These are phyloP conservation scores for Perccottus glenii DNA, from an alignment of 2,113 vertebrate genomes.

Conservation along the genomic window DNA sequence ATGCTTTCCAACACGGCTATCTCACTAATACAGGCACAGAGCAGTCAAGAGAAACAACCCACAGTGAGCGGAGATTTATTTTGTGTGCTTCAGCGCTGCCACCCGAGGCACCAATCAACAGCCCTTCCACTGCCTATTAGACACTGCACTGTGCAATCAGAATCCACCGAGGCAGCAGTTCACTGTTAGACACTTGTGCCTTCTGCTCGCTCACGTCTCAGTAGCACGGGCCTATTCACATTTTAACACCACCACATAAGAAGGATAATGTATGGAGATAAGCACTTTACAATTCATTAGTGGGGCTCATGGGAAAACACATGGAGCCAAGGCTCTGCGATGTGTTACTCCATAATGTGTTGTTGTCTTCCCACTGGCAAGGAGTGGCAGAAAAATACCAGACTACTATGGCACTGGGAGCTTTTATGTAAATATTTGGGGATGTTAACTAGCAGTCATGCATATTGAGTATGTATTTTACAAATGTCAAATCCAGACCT, in stretches of 20 bases:
- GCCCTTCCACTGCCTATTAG: slow-evolving; percentile 33
- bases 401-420: background rate
- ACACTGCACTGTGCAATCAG: slow-evolving; percentile 27
- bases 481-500: background rate
- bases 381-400: slow-evolving; percentile 39
- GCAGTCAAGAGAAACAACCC: background rate
- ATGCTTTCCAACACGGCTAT: slow-evolving; percentile 1
- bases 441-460: slow-evolving; percentile 10
- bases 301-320: slow-evolving; percentile 27
- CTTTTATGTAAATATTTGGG: slow-evolving; percentile 47
- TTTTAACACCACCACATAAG: slow-evolving; percentile 20
- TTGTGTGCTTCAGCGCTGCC: slow-evolving; percentile 18
- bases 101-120: slow-evolving; percentile 49
- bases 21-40: slow-evolving; percentile 26
- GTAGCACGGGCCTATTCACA: slow-evolving; percentile 24
- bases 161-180: slow-evolving; percentile 23
- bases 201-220: background rate
- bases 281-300: slow-evolving; percentile 53
- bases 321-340: slow-evolving; percentile 28
- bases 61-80: slow-evolving; percentile 16
- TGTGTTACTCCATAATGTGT: slow-evolving; percentile 22
- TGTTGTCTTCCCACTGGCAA: background rate
- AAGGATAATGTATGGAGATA: slow-evolving; percentile 28
- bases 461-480: slow-evolving; percentile 4
- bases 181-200: background rate